Evolutionary conservation across 2,113 vertebrate genomes (phyloP).

Genomic region (Struthio camelus): DNA sequence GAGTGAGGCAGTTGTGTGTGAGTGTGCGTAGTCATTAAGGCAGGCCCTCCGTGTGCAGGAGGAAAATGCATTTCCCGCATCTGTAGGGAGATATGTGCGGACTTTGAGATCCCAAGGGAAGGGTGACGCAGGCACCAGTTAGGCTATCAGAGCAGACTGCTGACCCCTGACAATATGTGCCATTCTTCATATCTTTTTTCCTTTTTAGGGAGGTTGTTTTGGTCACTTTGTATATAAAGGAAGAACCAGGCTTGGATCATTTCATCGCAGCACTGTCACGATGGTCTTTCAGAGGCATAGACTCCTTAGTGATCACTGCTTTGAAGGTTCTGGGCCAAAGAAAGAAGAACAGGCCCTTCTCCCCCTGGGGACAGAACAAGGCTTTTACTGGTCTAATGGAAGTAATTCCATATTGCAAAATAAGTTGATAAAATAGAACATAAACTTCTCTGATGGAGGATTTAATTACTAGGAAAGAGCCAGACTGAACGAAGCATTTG

Average conservation of each 20-base stretch:
- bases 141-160: background rate
- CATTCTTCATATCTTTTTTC: background rate
- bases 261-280: background rate
- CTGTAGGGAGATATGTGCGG: too few species aligned
- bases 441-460: slow-evolving; percentile 54
- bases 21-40: background rate
- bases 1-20: background rate
- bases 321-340: background rate
- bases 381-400: slow-evolving; percentile 39
- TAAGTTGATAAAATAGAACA: slow-evolving; percentile 73
- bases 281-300: background rate
- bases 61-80: too few species aligned
- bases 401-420: slow-evolving; percentile 36
- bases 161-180: background rate
- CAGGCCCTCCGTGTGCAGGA: too few species aligned
- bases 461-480: slow-evolving; percentile 60
- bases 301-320: background rate
- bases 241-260: background rate
- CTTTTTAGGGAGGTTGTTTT: background rate
- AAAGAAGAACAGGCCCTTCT: background rate
- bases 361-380: background rate
- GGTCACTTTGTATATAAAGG: background rate
- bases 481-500: slow-evolving; percentile 32
- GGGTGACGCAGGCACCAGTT: background rate
- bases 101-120: background rate